These are phyloP conservation scores for Oplegnathus fasciatus DNA, from an alignment of 2,113 vertebrate genomes.

Conservation along the genomic window DNA sequence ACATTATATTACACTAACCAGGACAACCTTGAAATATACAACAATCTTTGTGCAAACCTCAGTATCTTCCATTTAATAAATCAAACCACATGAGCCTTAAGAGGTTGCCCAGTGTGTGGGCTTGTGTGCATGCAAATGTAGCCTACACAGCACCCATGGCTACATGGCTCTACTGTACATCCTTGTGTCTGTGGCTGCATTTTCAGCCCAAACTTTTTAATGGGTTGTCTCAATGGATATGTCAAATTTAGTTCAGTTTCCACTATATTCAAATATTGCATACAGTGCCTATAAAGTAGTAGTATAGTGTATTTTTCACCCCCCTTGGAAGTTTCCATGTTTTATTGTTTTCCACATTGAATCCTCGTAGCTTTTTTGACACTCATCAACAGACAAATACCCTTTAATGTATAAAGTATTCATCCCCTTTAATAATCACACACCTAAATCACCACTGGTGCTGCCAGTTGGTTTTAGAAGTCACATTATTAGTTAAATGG, in stretches of 20 bases:
- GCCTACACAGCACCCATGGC: background rate
- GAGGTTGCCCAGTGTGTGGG: background rate
- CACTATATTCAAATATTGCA: background rate
- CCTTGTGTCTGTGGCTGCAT: background rate
- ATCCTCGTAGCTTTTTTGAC: background rate
- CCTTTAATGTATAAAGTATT: background rate
- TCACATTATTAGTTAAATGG: no score
- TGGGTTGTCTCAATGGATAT: background rate
- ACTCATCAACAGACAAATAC: background rate
- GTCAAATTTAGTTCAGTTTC: background rate
- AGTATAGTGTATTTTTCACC: background rate
- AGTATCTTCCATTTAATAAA: slow-evolving; percentile 39
- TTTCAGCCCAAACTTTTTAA: slow-evolving; percentile 3
- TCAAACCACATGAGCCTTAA: slow-evolving; percentile 39
- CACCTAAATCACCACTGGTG: no score
- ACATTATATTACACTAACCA: slow-evolving; percentile 30
- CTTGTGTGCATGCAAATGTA: slow-evolving; percentile 10
- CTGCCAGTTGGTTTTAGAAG: no score
- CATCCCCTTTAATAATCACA: no score
- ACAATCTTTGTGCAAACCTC: slow-evolving; percentile 17
- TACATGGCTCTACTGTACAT: background rate
- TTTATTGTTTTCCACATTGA: background rate
- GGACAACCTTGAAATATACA: slow-evolving; percentile 47
- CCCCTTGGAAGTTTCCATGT: background rate
- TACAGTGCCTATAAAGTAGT: background rate